phyloP scores from a whole-genome alignment of 2,888 invertebrate species.

The Acrocyrtus sp. region DNA sequence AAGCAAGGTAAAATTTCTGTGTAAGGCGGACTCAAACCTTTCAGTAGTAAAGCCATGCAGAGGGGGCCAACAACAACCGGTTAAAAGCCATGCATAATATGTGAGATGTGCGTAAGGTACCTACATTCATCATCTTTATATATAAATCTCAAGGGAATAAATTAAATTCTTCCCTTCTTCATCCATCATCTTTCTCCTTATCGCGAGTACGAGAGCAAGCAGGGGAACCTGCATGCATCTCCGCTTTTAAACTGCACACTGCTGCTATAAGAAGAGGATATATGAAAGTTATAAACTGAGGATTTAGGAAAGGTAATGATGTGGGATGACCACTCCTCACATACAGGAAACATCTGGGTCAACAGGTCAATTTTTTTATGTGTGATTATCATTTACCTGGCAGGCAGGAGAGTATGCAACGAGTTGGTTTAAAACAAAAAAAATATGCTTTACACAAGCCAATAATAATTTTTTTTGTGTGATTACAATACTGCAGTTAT shows the following conservation, averaged over 20 bases:
- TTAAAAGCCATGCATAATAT: neutral
- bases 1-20: neutral
- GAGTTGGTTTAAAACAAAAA: too few relatives aligned
- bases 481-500: too few relatives aligned
- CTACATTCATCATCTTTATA: too few relatives aligned
- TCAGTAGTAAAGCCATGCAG: neutral
- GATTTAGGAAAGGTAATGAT: constrained; percentile 42
- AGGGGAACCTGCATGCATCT: neutral
- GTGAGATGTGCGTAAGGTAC: too few relatives aligned
- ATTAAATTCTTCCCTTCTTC: neutral
- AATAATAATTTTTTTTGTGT: too few relatives aligned
- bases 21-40: neutral
- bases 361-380: constrained; percentile 48
- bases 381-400: constrained; percentile 33
- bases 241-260: constrained; percentile 2
- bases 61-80: neutral
- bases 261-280: neutral
- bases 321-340: constrained; percentile 52
- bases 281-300: constrained; percentile 13
- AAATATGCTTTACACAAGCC: too few relatives aligned
- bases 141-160: neutral
- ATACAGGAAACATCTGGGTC: constrained; percentile 53
- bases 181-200: neutral
- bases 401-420: too few relatives aligned
- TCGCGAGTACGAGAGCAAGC: neutral